Evolutionary conservation across 2,113 vertebrate genomes (phyloP).

Genomic region (Rafetus swinhoei): DNA sequence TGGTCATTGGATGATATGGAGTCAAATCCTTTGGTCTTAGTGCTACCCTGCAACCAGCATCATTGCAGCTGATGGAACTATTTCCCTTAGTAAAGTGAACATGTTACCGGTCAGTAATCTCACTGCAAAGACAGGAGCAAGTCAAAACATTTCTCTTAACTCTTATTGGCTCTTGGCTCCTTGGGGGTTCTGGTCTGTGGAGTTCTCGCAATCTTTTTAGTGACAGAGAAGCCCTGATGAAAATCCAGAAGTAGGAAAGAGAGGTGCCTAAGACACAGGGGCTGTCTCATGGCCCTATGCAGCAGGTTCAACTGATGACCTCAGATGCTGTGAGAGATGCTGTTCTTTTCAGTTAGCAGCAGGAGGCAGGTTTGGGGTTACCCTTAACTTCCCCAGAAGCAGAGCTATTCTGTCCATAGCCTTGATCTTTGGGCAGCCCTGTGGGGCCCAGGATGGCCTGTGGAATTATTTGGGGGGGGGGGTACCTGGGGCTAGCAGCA

Average conservation of each 20-base stretch:
- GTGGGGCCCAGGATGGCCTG: too few relatives aligned
- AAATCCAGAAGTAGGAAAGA: neutral
- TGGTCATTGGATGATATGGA: neutral
- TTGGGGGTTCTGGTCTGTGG: neutral
- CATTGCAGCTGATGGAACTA: neutral
- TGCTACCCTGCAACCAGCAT: neutral
- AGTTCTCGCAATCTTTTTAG: neutral
- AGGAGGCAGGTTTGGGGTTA: fast-evolving
- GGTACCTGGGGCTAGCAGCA: too few relatives aligned
- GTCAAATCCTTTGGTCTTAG: neutral
- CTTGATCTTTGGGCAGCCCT: too few relatives aligned
- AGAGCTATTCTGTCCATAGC: too few relatives aligned
- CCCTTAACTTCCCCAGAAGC: neutral
- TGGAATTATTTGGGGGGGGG: too few relatives aligned
- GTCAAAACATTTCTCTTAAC: neutral
- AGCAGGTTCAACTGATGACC: neutral
- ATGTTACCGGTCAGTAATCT: neutral
- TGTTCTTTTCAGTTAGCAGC: neutral
- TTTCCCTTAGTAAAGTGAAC: neutral
- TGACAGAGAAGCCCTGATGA: neutral
- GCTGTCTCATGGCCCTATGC: neutral
- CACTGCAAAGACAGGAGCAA: neutral
- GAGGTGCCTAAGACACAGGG: neutral
- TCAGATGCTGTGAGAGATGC: neutral
- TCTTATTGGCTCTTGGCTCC: neutral